Base-by-base conservation (phyloP, 2,113 vertebrate genomes). In the Pica pica region DNA sequence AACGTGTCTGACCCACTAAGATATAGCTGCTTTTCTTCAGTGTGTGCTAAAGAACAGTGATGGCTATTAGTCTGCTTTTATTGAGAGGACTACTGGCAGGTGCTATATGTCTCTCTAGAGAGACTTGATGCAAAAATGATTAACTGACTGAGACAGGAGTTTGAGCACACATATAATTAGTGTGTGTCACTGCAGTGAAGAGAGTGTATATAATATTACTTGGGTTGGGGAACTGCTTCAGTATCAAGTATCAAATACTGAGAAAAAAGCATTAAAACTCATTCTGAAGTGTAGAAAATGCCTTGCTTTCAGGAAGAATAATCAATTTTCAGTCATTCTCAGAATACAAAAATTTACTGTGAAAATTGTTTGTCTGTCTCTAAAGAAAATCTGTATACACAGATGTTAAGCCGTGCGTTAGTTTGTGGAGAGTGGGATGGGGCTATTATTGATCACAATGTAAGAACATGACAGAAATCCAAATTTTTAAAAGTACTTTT, bases 81-180 rank as follows among this genome's bases (percentile, higher is more conserved):
- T 60, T 52, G 55, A 88, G 13, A 52, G 19, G 30, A 39, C 33
- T 81, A 52, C 53, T 76, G 55, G 59, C 59, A 87, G 63, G 47
- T 92, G 55, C 57, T 83, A 1, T 83, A 90, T 59, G 55, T 76
- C 61, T 95, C 82, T 67, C 63, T 55, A 57, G 87, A 88, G 78
- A 93, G 35, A 31, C 33, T 67, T 80, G 55, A 55, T 88, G 63
- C 47, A 88, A 70, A 95, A 91, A 80, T 74, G 60, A 83, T 93
- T 91, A 93, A 93, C 57, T 93, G 78, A n/a, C 88, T 91, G 79
- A 89, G 69, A 56, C 41, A 85, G 82, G 17, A 83, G 47, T 82
- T 71, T 67, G 75, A 86, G 71, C 76, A 63, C 85, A 88, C 35
- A 42, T 37, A 47, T 42, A 47, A 77, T 94, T 93, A 83, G 28